Conservation (phyloP, 2,888 invertebrate species). For the Agriopis aurantiaria region DNA sequence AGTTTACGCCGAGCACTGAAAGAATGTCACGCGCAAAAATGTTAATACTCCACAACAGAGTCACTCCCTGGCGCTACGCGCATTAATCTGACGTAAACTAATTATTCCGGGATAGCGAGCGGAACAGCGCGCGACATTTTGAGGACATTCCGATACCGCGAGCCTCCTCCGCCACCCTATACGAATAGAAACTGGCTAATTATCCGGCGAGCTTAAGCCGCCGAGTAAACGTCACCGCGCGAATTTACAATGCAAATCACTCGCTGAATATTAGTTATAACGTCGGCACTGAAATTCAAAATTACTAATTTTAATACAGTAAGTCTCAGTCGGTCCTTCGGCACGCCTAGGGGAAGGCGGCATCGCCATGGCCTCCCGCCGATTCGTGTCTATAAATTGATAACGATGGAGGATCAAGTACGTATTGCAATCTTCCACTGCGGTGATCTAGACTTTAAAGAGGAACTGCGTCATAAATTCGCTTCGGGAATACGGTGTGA, state of each 20-base stretch:
- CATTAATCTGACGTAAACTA: conserved; percentile 58
- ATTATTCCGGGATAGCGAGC: conserved; percentile 50
- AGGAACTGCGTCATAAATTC: conserved; percentile 63
- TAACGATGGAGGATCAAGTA: conserved; percentile 81
- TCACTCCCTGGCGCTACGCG: conserved; percentile 54
- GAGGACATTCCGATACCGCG: conserved; percentile 69
- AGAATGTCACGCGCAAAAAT: conserved; percentile 52
- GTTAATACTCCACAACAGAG: conserved; percentile 58
- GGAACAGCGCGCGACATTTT: conserved; percentile 63
- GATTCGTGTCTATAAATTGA: conserved; percentile 60
- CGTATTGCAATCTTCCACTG: conserved; percentile 67
- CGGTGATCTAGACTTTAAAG: conserved; percentile 57
- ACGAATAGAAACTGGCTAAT: conserved; percentile 85
- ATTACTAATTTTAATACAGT: conserved; percentile 84
- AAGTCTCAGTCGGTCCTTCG: conserved; percentile 82
- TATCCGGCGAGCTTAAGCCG: conserved; percentile 82
- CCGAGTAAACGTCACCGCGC: conserved; percentile 78
- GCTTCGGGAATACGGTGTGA: conserved; percentile 66
- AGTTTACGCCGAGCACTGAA: conserved; percentile 51
- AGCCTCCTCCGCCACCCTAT: conserved; percentile 59
- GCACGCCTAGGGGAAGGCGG: conserved; percentile 78
- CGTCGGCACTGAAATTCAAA: conserved; percentile 83
- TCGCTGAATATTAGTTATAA: conserved; percentile 84
- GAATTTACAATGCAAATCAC: conserved; percentile 86
- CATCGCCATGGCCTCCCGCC: conserved; percentile 69